A percentile compares a stretch with the other conserved stretches of the same genome.
phyloP scores from a whole-genome alignment of 1,140 invertebrate genomes.

The Habropoda laboriosa region DNA sequence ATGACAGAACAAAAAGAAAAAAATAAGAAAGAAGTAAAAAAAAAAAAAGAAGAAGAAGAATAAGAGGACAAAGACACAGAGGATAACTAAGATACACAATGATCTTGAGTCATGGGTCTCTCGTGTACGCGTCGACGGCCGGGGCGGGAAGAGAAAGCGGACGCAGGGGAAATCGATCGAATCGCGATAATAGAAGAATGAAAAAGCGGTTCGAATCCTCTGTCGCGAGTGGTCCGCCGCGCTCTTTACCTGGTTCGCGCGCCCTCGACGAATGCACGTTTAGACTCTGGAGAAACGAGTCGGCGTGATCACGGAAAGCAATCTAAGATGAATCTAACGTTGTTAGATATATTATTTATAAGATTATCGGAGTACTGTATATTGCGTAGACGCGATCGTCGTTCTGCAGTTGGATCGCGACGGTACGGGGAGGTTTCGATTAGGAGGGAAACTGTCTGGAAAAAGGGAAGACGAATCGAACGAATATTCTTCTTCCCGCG shows the following conservation, averaged over 20 bases:
- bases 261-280: slow-evolving; percentile 55
- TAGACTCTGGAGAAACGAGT: slow-evolving; percentile 53
- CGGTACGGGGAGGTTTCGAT: background rate
- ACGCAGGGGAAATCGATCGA: background rate
- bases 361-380: slow-evolving; percentile 76
- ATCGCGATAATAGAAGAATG: background rate
- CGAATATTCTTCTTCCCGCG: too few species aligned
- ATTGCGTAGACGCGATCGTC: slow-evolving; percentile 70
- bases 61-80: slow-evolving; percentile 49
- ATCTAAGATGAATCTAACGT: slow-evolving; percentile 79
- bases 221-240: background rate
- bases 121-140: slow-evolving; percentile 54
- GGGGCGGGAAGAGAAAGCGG: background rate
- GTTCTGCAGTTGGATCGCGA: slow-evolving; percentile 60
- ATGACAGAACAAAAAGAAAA: background rate
- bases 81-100: slow-evolving; percentile 54
- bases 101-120: slow-evolving; percentile 62
- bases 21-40: slow-evolving; percentile 30
- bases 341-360: slow-evolving; percentile 81
- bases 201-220: background rate
- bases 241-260: too few species aligned
- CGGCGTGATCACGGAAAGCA: slow-evolving; percentile 79
- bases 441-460: background rate
- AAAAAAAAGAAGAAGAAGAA: slow-evolving; percentile 60
- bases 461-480: background rate